phyloP scores from a whole-genome alignment of 1,140 invertebrate species.

The Andricus grossulariae region DNA sequence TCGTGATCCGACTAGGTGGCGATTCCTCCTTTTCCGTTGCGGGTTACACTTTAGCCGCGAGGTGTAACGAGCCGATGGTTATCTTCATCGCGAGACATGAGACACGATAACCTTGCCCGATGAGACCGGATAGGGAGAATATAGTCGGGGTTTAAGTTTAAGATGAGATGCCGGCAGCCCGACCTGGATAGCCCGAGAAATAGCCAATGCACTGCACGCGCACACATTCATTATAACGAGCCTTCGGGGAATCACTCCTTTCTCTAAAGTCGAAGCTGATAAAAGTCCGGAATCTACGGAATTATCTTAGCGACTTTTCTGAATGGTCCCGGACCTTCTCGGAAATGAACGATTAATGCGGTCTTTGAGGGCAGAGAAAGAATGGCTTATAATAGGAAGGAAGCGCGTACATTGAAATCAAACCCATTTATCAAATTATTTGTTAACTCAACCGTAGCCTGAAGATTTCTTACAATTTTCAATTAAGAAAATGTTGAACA shows the following conservation, averaged over 20 bases:
- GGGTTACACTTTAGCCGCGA: conserved; percentile 37
- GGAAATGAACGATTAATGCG: not conserved
- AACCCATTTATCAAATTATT: no score
- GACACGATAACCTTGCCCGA: conserved; percentile 36
- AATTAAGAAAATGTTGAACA: no score
- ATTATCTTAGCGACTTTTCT: not conserved
- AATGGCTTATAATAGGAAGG: not conserved
- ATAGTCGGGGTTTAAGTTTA: conserved; percentile 21
- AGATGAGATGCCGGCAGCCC: conserved; percentile 8
- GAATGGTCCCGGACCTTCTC: not conserved
- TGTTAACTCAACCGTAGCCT: no score
- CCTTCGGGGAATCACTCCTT: conserved; percentile 28
- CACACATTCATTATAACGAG: conserved; percentile 35
- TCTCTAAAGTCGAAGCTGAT: not conserved
- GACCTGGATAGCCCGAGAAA: conserved; percentile 3
- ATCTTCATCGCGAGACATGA: conserved; percentile 60
- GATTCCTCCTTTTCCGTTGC: conserved; percentile 22
- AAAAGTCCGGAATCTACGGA: conserved; percentile 8
- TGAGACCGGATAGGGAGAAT: conserved; percentile 31
- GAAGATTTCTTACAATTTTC: no score
- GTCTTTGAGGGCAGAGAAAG: not conserved
- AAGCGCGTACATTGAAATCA: not conserved
- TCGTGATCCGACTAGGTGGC: conserved; percentile 61
- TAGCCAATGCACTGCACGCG: conserved; percentile 46
- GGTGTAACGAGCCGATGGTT: conserved; percentile 67